These are phyloP conservation scores for Lochmaea capreae DNA, from an alignment of 2,888 invertebrate genomes.

Conservation along the genomic window DNA sequence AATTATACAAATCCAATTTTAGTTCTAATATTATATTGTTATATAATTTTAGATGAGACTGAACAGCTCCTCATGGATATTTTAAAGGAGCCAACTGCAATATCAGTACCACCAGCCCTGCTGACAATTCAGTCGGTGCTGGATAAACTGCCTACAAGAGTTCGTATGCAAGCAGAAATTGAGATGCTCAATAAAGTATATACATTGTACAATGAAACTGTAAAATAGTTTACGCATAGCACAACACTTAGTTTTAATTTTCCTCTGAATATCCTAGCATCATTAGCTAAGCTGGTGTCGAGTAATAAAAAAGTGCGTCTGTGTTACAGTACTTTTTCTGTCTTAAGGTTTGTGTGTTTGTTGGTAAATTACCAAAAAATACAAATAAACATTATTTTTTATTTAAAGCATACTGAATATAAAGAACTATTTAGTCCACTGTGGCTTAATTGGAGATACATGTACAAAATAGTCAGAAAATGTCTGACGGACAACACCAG, in stretches of 20 bases:
- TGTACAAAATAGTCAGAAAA: background rate
- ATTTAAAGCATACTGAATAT: background rate
- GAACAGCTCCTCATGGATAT: background rate
- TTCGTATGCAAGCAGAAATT: constrained; percentile 11
- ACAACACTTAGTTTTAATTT: background rate
- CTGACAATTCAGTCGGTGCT: background rate
- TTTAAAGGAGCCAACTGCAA: constrained; percentile 1
- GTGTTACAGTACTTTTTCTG: too few species aligned
- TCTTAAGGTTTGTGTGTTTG: too few species aligned
- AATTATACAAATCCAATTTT: too few species aligned
- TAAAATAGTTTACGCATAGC: background rate
- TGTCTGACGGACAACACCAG: constrained; percentile 11
- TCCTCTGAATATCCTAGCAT: too few species aligned
- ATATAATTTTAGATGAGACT: constrained; percentile 8
- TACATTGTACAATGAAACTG: background rate
- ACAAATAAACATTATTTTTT: too few species aligned
- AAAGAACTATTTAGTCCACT: background rate
- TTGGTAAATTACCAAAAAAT: too few species aligned
- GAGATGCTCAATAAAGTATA: constrained; percentile 7
- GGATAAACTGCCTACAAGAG: constrained; percentile 6
- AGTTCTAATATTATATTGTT: too few species aligned
- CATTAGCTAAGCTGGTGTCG: too few species aligned
- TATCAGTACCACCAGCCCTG: background rate
- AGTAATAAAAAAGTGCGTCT: too few species aligned
- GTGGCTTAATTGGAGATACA: background rate